phyloP scores from a whole-genome alignment of 2,113 vertebrate genomes.

The Pelusios castaneus region DNA sequence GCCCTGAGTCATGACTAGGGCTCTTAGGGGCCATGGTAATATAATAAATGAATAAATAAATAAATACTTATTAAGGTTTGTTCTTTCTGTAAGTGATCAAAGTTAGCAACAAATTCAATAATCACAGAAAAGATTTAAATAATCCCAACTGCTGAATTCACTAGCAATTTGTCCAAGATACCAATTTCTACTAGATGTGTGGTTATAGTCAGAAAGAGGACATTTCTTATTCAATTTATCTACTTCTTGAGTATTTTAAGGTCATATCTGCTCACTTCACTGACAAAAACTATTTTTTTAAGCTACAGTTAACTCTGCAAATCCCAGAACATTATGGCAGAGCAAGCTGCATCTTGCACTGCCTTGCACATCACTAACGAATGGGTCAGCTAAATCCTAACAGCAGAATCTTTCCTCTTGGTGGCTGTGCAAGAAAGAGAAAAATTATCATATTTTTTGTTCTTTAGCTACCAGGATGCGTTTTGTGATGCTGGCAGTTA shows the following conservation, averaged over 20 bases:
- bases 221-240: background rate
- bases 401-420: background rate
- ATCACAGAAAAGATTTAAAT: background rate
- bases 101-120: background rate
- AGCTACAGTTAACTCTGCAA: background rate
- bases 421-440: background rate
- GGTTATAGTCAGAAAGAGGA: background rate
- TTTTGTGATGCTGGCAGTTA: background rate
- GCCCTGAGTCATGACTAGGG: too few species aligned
- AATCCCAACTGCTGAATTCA: background rate
- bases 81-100: background rate
- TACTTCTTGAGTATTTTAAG: background rate
- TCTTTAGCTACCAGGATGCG: background rate
- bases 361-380: background rate
- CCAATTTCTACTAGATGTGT: background rate
- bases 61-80: background rate
- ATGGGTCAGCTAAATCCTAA: background rate
- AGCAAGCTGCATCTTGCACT: background rate
- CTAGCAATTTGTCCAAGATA: background rate
- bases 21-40: background rate
- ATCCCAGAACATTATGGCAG: background rate
- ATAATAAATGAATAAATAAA: accelerated
- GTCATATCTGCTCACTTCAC: background rate
- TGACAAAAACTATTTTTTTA: background rate
- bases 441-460: background rate